phyloP scores from a whole-genome alignment of 92 coral and sea anemone genomes.

The Siderastrea radians region DNA sequence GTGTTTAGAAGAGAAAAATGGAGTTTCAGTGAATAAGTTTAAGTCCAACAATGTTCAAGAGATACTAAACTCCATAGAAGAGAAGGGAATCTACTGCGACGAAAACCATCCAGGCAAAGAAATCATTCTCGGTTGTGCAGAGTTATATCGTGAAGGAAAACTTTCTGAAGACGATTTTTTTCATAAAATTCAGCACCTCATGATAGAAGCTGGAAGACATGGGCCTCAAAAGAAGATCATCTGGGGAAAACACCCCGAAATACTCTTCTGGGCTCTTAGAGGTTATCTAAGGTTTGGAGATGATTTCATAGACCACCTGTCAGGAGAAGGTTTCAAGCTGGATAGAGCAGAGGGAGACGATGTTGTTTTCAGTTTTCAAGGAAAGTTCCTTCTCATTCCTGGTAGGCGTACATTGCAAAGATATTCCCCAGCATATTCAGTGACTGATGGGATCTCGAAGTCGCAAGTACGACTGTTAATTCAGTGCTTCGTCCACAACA shows the following conservation, averaged over 20 bases:
- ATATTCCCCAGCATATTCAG: slow-evolving; percentile 19
- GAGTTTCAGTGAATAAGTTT: background rate
- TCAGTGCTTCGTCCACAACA: slow-evolving; percentile 12
- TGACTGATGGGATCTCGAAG: slow-evolving; percentile 1
- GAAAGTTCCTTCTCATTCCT: slow-evolving; percentile 15
- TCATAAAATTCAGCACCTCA: slow-evolving; percentile 9
- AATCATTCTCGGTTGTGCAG: slow-evolving; percentile 13
- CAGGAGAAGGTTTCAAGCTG: slow-evolving; percentile 3
- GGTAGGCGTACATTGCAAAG: background rate
- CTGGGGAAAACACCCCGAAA: slow-evolving; percentile 22
- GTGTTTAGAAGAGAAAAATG: background rate
- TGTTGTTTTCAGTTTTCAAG: slow-evolving; percentile 12
- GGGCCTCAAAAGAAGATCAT: background rate
- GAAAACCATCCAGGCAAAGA: slow-evolving; percentile 10
- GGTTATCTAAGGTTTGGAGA: slow-evolving; percentile 23
- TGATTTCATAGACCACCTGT: slow-evolving; percentile 14
- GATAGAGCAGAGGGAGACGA: slow-evolving; percentile 6
- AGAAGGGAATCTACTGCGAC: slow-evolving; percentile 4
- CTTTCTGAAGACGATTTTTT: slow-evolving; percentile 18
- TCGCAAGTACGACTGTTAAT: slow-evolving; percentile 9
- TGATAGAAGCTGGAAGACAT: slow-evolving; percentile 9
- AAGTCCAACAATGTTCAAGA: slow-evolving; percentile 10
- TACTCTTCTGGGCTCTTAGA: slow-evolving; percentile 10
- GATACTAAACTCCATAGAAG: background rate
- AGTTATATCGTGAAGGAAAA: slow-evolving; percentile 17